phyloP scores from a whole-genome alignment of 2,797 vertebrate genomes.

The Ataeniobius toweri region DNA sequence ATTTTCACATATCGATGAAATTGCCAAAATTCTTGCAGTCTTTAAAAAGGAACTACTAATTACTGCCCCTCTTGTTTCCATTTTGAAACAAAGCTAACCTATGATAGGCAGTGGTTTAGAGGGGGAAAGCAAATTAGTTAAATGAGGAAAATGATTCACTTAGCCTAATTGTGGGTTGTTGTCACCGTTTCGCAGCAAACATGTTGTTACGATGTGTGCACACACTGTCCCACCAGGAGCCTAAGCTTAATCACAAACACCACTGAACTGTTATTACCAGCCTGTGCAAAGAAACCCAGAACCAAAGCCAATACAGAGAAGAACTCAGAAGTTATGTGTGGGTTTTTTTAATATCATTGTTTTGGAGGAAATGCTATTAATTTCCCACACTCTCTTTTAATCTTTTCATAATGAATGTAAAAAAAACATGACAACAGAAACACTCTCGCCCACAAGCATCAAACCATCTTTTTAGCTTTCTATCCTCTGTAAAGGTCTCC shows the following conservation, averaged over 20 bases:
- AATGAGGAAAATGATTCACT: constrained; percentile 72
- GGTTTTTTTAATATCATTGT: constrained; percentile 3
- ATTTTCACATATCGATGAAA: neutral
- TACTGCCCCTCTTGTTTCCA: neutral
- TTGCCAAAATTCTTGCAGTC: neutral
- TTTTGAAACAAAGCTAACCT: constrained; percentile 43
- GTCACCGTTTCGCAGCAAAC: constrained; percentile 56
- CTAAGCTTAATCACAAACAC: constrained; percentile 37
- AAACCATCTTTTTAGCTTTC: constrained; percentile 61
- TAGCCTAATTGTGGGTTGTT: constrained; percentile 69
- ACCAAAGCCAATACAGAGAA: neutral
- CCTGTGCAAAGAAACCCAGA: constrained; percentile 15
- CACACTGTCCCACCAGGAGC: constrained; percentile 43
- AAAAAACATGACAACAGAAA: neutral
- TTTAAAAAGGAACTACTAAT: neutral
- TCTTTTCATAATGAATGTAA: constrained; percentile 30
- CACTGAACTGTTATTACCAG: constrained; percentile 22
- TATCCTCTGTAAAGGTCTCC: constrained; percentile 53
- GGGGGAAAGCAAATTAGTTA: constrained; percentile 67
- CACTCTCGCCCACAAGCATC: constrained; percentile 36
- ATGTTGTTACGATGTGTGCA: constrained; percentile 55
- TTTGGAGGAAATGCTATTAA: constrained; percentile 53
- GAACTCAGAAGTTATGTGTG: neutral
- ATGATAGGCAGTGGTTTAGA: constrained; percentile 52
- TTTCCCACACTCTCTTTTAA: constrained; percentile 61